Evolutionary conservation across 2,888 invertebrate species (phyloP).

Genomic region (Hyppa rectilinea): DNA sequence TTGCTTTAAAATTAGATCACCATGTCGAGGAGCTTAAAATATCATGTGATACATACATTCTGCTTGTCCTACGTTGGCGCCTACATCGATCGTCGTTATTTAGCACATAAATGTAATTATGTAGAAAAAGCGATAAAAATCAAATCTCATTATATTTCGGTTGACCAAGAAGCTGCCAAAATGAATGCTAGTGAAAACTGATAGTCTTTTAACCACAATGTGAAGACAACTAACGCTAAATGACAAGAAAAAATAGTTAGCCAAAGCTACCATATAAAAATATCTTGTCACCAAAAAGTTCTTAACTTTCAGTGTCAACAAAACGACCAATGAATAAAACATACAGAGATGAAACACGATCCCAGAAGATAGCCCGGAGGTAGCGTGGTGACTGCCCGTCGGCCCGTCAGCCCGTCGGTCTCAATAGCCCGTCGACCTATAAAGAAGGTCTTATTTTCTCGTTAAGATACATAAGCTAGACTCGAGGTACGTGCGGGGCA

Average conservation of each 20-base stretch:
- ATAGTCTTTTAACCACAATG: neutral
- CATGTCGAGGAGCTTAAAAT: neutral
- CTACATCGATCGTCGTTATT: neutral
- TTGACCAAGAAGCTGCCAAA: neutral
- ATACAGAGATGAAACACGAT: constrained; percentile 47
- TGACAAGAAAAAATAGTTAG: constrained; percentile 18
- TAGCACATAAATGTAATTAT: too few species aligned
- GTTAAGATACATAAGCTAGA: constrained; percentile 55
- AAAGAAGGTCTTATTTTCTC: constrained; percentile 53
- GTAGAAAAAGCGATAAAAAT: neutral
- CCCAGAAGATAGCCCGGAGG: constrained; percentile 23
- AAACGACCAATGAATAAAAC: constrained; percentile 57
- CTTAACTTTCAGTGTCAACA: constrained; percentile 53
- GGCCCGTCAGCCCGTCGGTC: constrained; percentile 15
- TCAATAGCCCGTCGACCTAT: constrained; percentile 45
- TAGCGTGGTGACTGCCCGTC: constrained; percentile 24
- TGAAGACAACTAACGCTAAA: neutral
- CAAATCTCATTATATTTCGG: neutral
- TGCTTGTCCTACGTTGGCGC: neutral
- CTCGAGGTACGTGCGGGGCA: constrained; percentile 35
- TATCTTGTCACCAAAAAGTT: constrained; percentile 28
- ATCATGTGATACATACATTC: neutral
- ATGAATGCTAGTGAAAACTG: neutral
- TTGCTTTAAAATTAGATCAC: constrained; percentile 6
- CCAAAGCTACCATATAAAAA: constrained; percentile 31